Evolutionary conservation across 2,113 vertebrate species (phyloP).

Genomic region (Mungos mungo): DNA sequence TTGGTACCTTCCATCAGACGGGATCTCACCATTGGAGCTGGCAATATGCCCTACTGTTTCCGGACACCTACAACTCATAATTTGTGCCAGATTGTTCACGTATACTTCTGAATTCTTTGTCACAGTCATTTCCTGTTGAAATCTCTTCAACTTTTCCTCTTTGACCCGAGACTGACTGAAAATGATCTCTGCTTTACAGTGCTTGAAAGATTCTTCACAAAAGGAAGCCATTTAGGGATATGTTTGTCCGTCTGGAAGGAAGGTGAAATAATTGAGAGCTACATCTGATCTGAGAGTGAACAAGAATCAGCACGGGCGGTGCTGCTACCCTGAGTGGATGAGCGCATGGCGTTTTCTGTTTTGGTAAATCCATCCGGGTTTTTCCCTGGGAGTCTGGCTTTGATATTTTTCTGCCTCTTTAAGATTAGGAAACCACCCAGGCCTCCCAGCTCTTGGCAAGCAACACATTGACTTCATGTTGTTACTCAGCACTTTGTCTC

Average conservation of each 20-base stretch:
- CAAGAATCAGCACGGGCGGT: accelerated
- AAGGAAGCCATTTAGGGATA: neutral
- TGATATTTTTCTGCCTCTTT: conserved; percentile 48
- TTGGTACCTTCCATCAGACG: neutral
- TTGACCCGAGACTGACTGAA: neutral
- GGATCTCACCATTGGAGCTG: neutral
- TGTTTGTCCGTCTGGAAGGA: neutral
- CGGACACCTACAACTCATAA: neutral
- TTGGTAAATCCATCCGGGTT: neutral
- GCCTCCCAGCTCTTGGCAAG: conserved; percentile 60
- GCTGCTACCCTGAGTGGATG: neutral
- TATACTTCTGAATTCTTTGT: conserved; percentile 7
- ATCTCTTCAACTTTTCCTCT: conserved; percentile 30
- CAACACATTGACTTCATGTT: conserved; percentile 21
- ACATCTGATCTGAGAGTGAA: neutral
- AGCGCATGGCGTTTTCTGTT: neutral
- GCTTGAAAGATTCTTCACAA: neutral
- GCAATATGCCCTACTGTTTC: neutral
- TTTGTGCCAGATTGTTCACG: neutral
- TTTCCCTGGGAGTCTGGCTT: neutral
- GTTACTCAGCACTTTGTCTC: conserved; percentile 70
- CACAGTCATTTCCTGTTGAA: conserved; percentile 56
- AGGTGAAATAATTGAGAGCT: neutral
- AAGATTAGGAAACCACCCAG: conserved; percentile 59
- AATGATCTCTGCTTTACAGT: neutral